phyloP scores from a whole-genome alignment of 2,888 invertebrate genomes.

The Drosophila longiperda region DNA sequence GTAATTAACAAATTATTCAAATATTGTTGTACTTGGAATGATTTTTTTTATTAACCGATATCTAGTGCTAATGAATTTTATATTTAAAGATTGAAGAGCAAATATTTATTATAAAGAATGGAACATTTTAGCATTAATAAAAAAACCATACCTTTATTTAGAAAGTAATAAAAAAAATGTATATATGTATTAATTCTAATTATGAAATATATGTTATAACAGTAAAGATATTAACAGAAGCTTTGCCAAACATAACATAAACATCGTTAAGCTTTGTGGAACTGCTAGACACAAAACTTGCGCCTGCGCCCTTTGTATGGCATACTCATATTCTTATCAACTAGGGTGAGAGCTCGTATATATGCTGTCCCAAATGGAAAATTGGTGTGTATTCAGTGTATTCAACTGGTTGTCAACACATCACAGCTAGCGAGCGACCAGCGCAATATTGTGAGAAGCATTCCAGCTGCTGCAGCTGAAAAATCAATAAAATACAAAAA shows the following conservation, averaged over 20 bases:
- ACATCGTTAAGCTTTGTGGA: neutral
- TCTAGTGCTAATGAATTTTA: neutral
- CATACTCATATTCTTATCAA: slow-evolving; percentile 8
- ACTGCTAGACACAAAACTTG: neutral
- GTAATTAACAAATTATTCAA: neutral
- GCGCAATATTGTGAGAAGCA: slow-evolving; percentile 28
- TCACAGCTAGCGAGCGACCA: slow-evolving; percentile 13
- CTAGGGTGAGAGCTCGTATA: neutral
- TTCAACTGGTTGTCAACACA: slow-evolving; percentile 73
- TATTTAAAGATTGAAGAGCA: neutral
- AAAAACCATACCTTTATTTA: neutral
- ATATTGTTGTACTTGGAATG: neutral
- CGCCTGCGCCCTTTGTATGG: slow-evolving; percentile 35
- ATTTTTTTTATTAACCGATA: neutral
- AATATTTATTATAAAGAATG: neutral
- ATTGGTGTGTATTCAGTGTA: slow-evolving; percentile 48
- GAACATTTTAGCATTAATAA: neutral
- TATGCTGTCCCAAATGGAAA: slow-evolving; percentile 18
- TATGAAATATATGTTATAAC: neutral
- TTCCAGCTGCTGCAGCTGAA: slow-evolving; percentile 51
- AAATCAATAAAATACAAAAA: slow-evolving; percentile 65
- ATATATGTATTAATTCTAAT: neutral
- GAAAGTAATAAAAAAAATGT: neutral
- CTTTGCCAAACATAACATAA: slow-evolving; percentile 26
- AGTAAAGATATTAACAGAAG: slow-evolving; percentile 27